Base-by-base conservation (phyloP, 2,113 vertebrate genomes). In the Brachyhypopomus gauderio region DNA sequence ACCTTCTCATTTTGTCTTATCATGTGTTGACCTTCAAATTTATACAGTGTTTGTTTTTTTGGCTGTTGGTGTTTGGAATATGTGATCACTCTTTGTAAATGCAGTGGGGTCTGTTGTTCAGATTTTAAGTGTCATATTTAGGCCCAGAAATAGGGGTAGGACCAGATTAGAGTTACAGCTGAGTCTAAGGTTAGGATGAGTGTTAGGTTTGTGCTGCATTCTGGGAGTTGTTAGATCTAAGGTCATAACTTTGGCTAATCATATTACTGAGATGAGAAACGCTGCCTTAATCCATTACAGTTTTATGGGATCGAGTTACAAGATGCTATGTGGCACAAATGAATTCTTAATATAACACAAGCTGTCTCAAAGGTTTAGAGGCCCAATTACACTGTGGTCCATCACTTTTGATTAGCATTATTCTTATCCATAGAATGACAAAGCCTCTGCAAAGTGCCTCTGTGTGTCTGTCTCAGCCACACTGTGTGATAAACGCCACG, bases 1-100 rank as follows among this genome's bases (percentile, higher is more conserved):
- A 67, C 75, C 75, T 77, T 66, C 75, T 77, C 66, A 77, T 55
- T 77, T 77, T 52, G 41, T 63, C n/a, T 63, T 66, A 27, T 16
- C 63, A 62, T 66, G 66, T 62, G 64, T 2, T 34, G 62, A 67
- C 75, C 75, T 55, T 38, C 62, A 77, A 77, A 66, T 52, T 14
- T 52, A 11, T 8, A 8, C 45, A 52, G 45, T 52, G 45, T 52
- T 52, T 11, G 58, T 41, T 75, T 56, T 30, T 30, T 30, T 30
- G 30, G 30, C 30, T 30, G 30, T 30, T 30, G 30, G 30, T 14
- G 34, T 75, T n/a, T 41, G 67, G 25, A 19, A 67, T 27, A 67
- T 36, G 64, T 67, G 63, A 66, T 67, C 25, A 67, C 25, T 27
- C 27, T 30, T 3, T 17, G 30, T 67, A 30, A 67, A 67, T 0